These are phyloP conservation scores for Condylura cristata DNA, from an alignment of 2,113 vertebrate species.

Conservation along the genomic window DNA sequence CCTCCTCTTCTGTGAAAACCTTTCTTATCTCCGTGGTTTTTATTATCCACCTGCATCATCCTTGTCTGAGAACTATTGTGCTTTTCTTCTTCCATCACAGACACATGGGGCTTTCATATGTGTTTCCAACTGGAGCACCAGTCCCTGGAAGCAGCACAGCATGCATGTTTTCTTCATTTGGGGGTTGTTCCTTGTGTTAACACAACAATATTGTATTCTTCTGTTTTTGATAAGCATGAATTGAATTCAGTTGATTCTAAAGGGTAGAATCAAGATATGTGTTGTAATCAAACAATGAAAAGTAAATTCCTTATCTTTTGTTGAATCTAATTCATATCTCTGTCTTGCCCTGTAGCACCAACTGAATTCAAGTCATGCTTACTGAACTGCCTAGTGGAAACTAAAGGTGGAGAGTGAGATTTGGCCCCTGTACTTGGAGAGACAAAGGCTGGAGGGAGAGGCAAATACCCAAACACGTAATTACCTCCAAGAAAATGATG, in stretches of 20 bases:
- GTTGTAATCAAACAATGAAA: neutral
- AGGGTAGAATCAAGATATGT: neutral
- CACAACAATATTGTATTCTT: neutral
- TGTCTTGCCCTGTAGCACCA: neutral
- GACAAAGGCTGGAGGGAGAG: neutral
- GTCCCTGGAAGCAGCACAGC: neutral
- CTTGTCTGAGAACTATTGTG: neutral
- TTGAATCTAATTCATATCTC: neutral
- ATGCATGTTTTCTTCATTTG: neutral
- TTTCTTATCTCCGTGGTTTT: rapidly evolving
- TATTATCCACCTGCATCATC: neutral
- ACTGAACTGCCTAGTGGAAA: neutral
- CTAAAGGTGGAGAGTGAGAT: neutral
- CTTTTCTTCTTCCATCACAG: neutral
- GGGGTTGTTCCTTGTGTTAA: neutral
- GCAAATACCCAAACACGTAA: rapidly evolving
- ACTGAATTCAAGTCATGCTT: neutral
- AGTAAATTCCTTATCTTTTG: neutral
- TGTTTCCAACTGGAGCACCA: no score
- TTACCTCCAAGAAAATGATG: rapidly evolving
- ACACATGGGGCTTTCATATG: rapidly evolving
- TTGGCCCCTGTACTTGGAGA: neutral
- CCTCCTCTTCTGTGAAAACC: neutral
- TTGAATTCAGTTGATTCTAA: neutral
- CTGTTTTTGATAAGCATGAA: neutral